Percentiles rank a stretch among this genome's conserved stretches.
phyloP scores from a whole-genome alignment of 2,797 vertebrate species.

The Loriculus beryllinus region DNA sequence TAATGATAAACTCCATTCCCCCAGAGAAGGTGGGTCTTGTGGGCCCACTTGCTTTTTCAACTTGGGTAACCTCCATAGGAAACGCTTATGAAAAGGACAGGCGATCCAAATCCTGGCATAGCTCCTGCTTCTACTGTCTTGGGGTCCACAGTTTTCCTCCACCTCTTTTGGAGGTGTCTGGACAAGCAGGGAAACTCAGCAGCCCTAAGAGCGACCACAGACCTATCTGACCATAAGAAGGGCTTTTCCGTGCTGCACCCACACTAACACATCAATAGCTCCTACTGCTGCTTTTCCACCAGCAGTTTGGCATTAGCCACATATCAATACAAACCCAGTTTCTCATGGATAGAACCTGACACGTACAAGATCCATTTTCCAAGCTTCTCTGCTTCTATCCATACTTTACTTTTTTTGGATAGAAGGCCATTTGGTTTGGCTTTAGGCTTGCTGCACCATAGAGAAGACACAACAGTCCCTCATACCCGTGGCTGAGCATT shows the following conservation, averaged over 20 bases:
- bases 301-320: neutral
- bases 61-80: slow-evolving; percentile 43
- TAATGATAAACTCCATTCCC: slow-evolving; percentile 74
- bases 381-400: neutral
- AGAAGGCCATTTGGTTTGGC: neutral
- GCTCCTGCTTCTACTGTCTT: neutral
- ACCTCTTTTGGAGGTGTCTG: neutral
- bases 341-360: neutral
- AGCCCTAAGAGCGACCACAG: neutral
- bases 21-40: slow-evolving; percentile 52
- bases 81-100: neutral
- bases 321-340: neutral
- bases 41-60: slow-evolving; percentile 42
- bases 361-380: neutral
- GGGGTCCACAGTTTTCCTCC: neutral
- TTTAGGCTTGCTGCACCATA: neutral
- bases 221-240: neutral
- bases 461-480: neutral
- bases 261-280: no score
- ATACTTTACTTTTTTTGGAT: neutral
- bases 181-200: neutral
- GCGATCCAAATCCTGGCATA: neutral
- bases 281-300: neutral
- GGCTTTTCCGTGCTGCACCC: no score
- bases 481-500: neutral